These are phyloP conservation scores for Cryptoblepharus egeriae DNA, from an alignment of 2,797 vertebrate genomes.

Conservation along the genomic window DNA sequence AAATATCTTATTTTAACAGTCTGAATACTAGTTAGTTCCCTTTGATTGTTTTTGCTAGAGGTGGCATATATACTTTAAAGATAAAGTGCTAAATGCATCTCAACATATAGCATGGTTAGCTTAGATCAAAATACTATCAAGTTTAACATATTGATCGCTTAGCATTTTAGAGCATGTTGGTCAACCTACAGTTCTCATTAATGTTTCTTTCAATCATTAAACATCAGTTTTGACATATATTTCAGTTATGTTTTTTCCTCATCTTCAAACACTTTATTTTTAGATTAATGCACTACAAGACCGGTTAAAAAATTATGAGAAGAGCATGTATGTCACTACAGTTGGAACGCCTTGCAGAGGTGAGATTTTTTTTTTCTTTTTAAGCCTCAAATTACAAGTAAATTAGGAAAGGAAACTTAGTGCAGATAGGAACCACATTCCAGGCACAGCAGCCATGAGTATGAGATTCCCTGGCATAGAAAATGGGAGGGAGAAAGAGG, in stretches of 20 bases:
- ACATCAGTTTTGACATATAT: conserved; percentile 1
- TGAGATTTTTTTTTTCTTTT: conserved; percentile 58
- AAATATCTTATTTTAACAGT: no score
- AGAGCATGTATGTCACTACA: conserved; percentile 84
- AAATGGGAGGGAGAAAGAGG: no score
- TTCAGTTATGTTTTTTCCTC: neutral
- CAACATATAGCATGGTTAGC: neutral
- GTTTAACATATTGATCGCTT: neutral
- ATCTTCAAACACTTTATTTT: conserved; percentile 8
- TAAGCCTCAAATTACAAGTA: neutral
- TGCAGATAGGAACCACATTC: no score
- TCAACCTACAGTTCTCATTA: neutral
- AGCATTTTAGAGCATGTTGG: neutral
- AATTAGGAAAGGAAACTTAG: no score
- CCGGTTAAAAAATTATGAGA: conserved; percentile 85
- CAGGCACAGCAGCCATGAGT: no score
- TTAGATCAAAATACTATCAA: neutral
- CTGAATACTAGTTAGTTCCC: no score
- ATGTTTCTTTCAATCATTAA: neutral
- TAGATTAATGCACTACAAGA: conserved; percentile 94
- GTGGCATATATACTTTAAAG: no score
- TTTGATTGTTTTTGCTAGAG: no score
- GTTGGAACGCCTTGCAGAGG: conserved; percentile 86
- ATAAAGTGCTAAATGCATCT: neutral
- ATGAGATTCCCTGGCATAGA: no score